Percentiles rank a stretch among this genome's conserved stretches.
Conservation (phyloP, 1,140 invertebrate genomes). For the Formica selysi region DNA sequence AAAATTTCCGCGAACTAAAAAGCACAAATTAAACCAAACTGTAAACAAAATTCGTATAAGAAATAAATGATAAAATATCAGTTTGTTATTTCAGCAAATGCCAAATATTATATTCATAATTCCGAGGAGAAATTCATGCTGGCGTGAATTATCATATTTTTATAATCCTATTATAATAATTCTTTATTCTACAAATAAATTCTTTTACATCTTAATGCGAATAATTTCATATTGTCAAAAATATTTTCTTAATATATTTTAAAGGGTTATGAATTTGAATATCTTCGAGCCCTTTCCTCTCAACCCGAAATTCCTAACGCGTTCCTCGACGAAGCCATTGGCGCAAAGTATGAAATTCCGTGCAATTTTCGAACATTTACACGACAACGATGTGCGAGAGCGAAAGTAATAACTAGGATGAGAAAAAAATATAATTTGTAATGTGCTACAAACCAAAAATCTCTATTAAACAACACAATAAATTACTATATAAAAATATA, state of each 20-base stretch:
- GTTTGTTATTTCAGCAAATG: background rate
- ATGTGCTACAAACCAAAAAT: background rate
- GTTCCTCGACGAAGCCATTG: conserved; percentile 14
- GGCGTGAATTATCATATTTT: conserved; percentile 14
- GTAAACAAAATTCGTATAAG: background rate
- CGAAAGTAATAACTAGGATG: background rate
- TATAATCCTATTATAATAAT: conserved; percentile 34
- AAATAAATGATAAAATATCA: background rate
- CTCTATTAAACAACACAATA: background rate
- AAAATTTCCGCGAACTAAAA: conserved; percentile 12
- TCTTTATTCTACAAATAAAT: background rate
- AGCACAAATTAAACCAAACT: background rate
- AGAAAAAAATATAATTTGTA: conserved; percentile 27
- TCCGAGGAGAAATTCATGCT: background rate
- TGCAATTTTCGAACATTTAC: conserved; percentile 58
- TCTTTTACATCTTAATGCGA: background rate
- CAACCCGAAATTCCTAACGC: conserved; percentile 50
- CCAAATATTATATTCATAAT: background rate
- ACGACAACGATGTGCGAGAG: background rate
- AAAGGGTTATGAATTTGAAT: conserved; percentile 37
- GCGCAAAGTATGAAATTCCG: conserved; percentile 54
- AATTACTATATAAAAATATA: conserved; percentile 16
- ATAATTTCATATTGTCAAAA: background rate
- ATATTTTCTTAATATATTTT: conserved; percentile 44
- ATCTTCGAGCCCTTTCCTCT: background rate